Evolutionary conservation across 2,888 invertebrate species (phyloP).

Genomic region (Blastobasis adustella): DNA sequence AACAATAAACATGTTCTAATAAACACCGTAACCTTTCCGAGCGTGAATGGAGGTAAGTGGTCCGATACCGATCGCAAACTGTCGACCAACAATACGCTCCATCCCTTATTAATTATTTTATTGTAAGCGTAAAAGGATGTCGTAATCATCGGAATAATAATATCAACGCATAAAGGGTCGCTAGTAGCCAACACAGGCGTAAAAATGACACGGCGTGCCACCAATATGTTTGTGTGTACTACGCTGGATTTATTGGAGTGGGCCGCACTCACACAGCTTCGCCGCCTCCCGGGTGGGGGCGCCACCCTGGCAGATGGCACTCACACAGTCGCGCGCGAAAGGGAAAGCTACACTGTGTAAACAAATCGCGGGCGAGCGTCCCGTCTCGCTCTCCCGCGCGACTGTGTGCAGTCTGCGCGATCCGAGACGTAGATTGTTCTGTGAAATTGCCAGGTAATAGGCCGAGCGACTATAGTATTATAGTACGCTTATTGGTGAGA

Average conservation of each 20-base stretch:
- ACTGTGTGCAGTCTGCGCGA: conserved; percentile 64
- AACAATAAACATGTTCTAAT: conserved; percentile 44
- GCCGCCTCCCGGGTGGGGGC: conserved; percentile 35
- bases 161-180: conserved; percentile 73
- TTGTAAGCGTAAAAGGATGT: conserved; percentile 72
- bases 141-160: conserved; percentile 74
- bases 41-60: conserved; percentile 56
- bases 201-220: conserved; percentile 70
- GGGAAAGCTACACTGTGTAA: conserved; percentile 73
- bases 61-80: conserved; percentile 64
- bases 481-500: conserved; percentile 50
- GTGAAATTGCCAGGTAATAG: conserved; percentile 76
- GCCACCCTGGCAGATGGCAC: conserved; percentile 64
- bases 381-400: conserved; percentile 61
- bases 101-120: conserved; percentile 76
- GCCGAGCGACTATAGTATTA: conserved; percentile 69
- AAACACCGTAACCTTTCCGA: conserved; percentile 55
- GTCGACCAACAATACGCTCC: conserved; percentile 64
- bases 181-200: conserved; percentile 72
- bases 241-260: conserved; percentile 72
- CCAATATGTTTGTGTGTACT: conserved; percentile 73
- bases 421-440: conserved; percentile 67
- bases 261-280: conserved; percentile 62
- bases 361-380: conserved; percentile 63
- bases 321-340: conserved; percentile 58